Evolutionary conservation across 2,888 invertebrate species (phyloP).

Genomic region (Nemotelus nigrinus): DNA sequence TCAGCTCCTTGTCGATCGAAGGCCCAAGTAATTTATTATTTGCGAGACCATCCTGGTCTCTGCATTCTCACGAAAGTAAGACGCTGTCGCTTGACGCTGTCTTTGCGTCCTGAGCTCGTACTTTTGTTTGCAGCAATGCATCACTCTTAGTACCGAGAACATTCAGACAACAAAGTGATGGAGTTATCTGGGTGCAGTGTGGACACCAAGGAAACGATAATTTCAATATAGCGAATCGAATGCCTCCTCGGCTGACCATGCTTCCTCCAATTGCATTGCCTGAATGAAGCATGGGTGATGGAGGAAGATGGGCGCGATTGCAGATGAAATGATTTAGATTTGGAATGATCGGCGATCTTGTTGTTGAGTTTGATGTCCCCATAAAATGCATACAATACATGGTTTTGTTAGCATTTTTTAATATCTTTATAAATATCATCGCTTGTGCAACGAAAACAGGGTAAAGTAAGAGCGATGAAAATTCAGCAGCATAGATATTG

Average conservation of each 20-base stretch:
- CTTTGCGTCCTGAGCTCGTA: not conserved
- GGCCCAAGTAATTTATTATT: conserved; percentile 30
- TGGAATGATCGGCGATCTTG: conserved; percentile 47
- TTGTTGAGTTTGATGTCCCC: conserved; percentile 49
- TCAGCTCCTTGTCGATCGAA: not conserved
- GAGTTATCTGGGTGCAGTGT: conserved; percentile 7
- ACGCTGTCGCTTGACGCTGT: conserved; percentile 20
- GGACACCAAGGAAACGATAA: conserved; percentile 42
- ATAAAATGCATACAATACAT: conserved; percentile 51
- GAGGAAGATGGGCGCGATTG: not conserved
- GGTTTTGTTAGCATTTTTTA: conserved; percentile 51
- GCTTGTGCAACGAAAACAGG: conserved; percentile 12
- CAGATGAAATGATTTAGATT: conserved; percentile 50
- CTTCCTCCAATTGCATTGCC: not conserved
- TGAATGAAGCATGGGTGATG: conserved; percentile 19
- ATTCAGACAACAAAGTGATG: conserved; percentile 7
- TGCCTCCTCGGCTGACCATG: conserved; percentile 3
- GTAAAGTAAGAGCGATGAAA: conserved; percentile 31
- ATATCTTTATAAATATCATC: conserved; percentile 47
- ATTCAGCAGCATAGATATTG: conserved; percentile 38
- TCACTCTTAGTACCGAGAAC: no score
- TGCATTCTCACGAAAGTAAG: conserved; percentile 28
- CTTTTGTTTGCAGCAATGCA: no score
- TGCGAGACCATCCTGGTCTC: not conserved
- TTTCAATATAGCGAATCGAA: conserved; percentile 24